Conservation (phyloP, 2,113 vertebrate species). For the Terrapene triunguis region DNA sequence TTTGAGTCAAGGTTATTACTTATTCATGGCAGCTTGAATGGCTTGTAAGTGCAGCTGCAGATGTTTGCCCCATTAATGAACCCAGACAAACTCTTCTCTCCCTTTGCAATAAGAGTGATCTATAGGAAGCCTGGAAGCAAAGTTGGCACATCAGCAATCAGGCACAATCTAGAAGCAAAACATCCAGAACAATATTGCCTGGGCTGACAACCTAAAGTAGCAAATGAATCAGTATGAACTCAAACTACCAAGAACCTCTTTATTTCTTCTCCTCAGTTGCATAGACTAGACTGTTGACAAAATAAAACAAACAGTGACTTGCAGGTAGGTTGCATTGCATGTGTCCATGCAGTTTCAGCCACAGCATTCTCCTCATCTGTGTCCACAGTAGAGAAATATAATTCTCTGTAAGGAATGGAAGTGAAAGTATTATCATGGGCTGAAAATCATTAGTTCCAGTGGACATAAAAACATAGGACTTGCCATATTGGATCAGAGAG, state of each 20-base stretch:
- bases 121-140: background rate
- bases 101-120: background rate
- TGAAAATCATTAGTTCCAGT: background rate
- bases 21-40: background rate
- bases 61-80: background rate
- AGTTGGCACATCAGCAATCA: background rate
- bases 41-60: background rate
- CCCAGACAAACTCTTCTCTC: background rate
- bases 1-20: background rate
- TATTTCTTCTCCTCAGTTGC: background rate
- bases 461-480: background rate
- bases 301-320: background rate
- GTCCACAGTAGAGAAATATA: constrained; percentile 6
- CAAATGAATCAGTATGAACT: background rate
- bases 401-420: background rate
- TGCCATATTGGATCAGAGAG: background rate
- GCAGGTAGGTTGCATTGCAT: background rate
- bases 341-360: background rate
- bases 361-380: background rate
- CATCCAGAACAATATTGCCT: background rate
- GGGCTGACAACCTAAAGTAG: background rate
- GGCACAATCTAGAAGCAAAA: constrained; percentile 51
- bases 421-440: background rate
- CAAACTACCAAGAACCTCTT: constrained; percentile 6
- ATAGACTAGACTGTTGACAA: background rate